Evolutionary conservation across 2,888 invertebrate species (phyloP), one percentile per base, ranked within the genome.

Genomic region (Temnothorax unifasciatus): DNA sequence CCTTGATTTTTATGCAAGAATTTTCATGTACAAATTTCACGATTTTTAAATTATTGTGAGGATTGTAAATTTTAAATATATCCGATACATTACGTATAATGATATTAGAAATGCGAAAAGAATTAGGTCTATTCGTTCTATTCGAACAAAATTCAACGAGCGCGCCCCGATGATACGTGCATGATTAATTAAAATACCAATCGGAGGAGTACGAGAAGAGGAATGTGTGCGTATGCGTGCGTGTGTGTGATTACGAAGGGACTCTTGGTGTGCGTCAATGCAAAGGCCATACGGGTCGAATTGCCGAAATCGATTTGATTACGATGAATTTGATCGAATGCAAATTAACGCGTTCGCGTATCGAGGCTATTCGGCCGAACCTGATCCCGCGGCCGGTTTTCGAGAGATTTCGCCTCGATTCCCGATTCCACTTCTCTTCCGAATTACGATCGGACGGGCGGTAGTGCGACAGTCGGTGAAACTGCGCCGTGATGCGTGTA

Each of bases 291-390:
- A 63, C 52, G 47, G 81, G 52, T 52, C 73, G 83, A 79, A 81
- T 86, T 57, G 74, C 66, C 85, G 83, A 86, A 88, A 90, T 88
- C 88, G 89, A 91, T 91, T 92, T 90, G 90, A 91, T 91, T 90
- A 89, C 89, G 87, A 74, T 87, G 92, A 91, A 91, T 81, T 81
- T 88, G 90, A 92, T 92, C 90, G 91, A 92, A 92, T 92, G 92
- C 91, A 92, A 92, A 92, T 92, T 92, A 86, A 84, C 87, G 79
- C 69, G 71, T 79, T 75, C 85, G 82, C 85, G 84, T 82, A 57
- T 82, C 74, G 75, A 71, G 86, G 79, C 85, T 86, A 87, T 87
- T 88, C 88, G 87, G 34, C 47, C 54, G 57, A 68, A 25, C 73
- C 52, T 63, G 84, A 84, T 83, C 61, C 76, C 52, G 68, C 73